Evolutionary conservation across 2,888 invertebrate species (phyloP).

Genomic region (Dryomyza anilis): DNA sequence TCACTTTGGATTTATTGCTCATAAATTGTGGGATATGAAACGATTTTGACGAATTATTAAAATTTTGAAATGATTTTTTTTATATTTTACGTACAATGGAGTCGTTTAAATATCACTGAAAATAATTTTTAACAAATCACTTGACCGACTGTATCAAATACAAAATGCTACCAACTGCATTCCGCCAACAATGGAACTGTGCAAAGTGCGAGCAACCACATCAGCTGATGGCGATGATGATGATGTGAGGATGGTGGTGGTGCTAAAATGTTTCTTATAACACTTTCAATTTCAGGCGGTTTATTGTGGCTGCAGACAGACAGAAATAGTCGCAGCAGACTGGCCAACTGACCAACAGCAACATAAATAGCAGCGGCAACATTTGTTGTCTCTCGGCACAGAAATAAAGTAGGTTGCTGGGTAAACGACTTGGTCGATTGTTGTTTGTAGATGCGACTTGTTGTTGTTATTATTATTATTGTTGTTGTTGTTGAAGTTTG

Average conservation of each 20-base stretch:
- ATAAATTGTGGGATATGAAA: no score
- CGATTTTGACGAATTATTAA: no score
- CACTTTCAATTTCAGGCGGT: constrained; percentile 17
- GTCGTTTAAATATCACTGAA: no score
- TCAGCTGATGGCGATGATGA: constrained; percentile 16
- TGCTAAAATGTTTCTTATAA: not conserved
- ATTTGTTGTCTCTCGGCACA: not conserved
- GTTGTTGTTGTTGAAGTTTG: not conserved
- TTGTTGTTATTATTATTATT: not conserved
- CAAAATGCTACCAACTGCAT: not conserved
- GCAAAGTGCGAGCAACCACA: constrained; percentile 1
- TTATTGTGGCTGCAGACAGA: constrained; percentile 13
- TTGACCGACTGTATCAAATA: constrained; percentile 1
- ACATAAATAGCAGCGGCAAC: not conserved
- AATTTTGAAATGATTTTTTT: no score
- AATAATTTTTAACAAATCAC: no score
- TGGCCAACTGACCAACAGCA: constrained; percentile 10
- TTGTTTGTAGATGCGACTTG: not conserved
- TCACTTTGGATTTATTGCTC: no score
- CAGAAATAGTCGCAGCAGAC: constrained; percentile 5
- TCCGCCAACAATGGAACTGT: constrained; percentile 2
- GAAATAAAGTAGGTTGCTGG: constrained; percentile 42
- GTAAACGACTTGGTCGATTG: constrained; percentile 37
- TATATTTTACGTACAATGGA: no score
- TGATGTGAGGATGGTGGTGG: no score